These are phyloP conservation scores for Pristionchus maxplancki DNA, from an alignment of 2,888 invertebrate species.

Conservation along the genomic window DNA sequence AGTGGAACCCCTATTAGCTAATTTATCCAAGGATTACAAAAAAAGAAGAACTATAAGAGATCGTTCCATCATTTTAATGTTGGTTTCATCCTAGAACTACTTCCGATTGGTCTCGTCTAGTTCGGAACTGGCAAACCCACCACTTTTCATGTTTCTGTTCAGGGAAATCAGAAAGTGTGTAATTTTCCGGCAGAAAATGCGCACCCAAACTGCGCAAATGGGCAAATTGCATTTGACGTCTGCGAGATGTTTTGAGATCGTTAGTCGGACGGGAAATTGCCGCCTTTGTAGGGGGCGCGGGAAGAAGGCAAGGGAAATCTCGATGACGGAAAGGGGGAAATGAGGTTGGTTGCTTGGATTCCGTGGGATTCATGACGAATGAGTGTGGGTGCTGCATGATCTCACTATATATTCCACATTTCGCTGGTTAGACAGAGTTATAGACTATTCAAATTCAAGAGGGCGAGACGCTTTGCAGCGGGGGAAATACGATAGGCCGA, in stretches of 20 bases:
- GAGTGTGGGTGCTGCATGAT: neutral
- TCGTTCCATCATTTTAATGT: neutral
- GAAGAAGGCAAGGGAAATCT: too few species aligned
- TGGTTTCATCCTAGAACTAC: too few species aligned
- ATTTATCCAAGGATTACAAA: neutral
- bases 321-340: neutral
- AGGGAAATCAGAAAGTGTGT: neutral
- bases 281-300: neutral
- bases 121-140: neutral
- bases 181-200: neutral
- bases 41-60: neutral
- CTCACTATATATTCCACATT: neutral
- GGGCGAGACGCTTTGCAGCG: neutral
- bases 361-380: neutral
- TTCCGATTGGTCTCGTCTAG: neutral
- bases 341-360: neutral
- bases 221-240: neutral
- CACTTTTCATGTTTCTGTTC: neutral
- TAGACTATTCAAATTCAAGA: neutral
- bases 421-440: neutral
- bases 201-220: too few species aligned
- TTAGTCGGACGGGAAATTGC: neutral
- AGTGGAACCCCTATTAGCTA: neutral
- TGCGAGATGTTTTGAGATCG: neutral
- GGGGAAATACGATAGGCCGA: neutral